These are phyloP conservation scores for Lepidotrigona ventralis DNA, from an alignment of 1,140 invertebrate species.

Conservation along the genomic window DNA sequence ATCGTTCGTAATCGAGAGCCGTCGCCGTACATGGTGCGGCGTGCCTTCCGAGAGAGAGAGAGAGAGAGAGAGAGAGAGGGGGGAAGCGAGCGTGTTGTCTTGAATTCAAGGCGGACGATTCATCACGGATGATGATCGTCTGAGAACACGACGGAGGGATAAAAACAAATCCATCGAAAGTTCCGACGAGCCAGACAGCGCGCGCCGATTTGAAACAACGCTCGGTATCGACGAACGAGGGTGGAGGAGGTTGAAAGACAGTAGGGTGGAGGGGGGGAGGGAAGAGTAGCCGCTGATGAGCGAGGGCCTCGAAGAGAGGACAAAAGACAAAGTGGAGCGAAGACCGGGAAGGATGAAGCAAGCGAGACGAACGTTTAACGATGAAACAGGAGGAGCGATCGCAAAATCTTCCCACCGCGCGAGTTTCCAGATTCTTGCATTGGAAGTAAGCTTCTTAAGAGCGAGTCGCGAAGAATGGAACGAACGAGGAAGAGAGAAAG, in stretches of 20 bases:
- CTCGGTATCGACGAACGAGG: not conserved
- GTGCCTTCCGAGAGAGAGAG: not conserved
- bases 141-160: conserved; percentile 50
- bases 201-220: conserved; percentile 8
- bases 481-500: not conserved
- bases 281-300: not conserved
- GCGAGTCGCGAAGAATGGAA: not conserved
- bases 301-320: not conserved
- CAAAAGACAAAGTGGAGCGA: not conserved
- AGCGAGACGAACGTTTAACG: not conserved
- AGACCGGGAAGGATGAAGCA: not conserved
- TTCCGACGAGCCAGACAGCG: conserved; percentile 53
- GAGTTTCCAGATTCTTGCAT: conserved; percentile 61
- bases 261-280: not conserved
- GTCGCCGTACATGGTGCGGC: not conserved
- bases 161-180: conserved; percentile 65
- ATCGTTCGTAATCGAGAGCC: not conserved
- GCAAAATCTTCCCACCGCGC: conserved; percentile 59
- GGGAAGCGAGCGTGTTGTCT: not conserved
- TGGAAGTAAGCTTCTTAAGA: conserved; percentile 53
- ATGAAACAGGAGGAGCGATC: conserved; percentile 19
- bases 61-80: not conserved
- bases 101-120: conserved; percentile 38
- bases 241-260: not conserved
- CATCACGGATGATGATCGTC: conserved; percentile 29